Base-by-base conservation (phyloP, 2,888 invertebrate species). In the Lacanobia wlatinum region DNA sequence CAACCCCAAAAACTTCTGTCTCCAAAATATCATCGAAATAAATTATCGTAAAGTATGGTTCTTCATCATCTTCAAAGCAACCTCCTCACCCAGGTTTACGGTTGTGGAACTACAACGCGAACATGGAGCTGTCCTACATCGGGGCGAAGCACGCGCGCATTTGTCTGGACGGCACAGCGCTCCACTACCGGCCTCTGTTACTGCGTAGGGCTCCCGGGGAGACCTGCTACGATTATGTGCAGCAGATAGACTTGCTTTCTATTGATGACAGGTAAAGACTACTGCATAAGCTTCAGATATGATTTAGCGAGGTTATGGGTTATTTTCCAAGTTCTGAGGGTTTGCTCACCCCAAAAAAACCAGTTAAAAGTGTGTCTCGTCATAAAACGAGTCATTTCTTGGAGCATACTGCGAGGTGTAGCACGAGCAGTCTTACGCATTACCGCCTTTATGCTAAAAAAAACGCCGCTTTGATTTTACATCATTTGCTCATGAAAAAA, bases 91-190 rank as follows among this genome's bases (percentile, higher is more conserved):
- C 69, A 96, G 97, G 97, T 66, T 93, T 98, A 40, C 96, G 97
- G 64, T 88, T 98, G 61, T 98, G 98, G 98, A 98, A 98, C 93
- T 98, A 98, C 93, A 98, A 98, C 91, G 97, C 97, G 70, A 97
- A 97, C 82, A 96, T 97, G 86, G 98, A 98, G 82, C 89, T 96
- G 46, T 96, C 97, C 21, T 97, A 97, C 87, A 96, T 96, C 58
- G 97, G 97, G 64, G 97, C 96, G 65, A 96, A 96, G 86, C 94
- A 96, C 82, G 88, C 94, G 63, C 94, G 95, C 55, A 85, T 97
- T 7, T 84, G 87, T 4, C 80, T 97, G 53, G 96, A 97, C 84
- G 94, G 90, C 46, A 91, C 87, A 67, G 70, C 91, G 40, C 86
- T 94, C 23, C 90, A 91, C 80, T 87, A 87, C 78, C 87, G 92